A percentile compares a stretch with the other conserved stretches of the same genome.
Conservation (phyloP, 2,797 vertebrate species). For the Pteropus rufus region DNA sequence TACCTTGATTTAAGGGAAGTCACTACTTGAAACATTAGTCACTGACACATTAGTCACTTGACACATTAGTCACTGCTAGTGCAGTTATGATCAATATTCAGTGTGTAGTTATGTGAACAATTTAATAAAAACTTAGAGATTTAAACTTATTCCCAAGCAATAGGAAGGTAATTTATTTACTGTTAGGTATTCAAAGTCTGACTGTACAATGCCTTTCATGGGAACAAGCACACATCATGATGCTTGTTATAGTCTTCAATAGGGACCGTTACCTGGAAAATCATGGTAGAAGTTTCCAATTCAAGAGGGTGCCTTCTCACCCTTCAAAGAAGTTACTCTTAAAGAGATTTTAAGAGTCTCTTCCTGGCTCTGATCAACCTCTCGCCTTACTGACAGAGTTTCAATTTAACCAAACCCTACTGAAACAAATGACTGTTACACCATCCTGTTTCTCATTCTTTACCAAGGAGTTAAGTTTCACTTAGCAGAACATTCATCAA, state of each 20-base stretch:
- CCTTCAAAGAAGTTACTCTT: conserved; percentile 41
- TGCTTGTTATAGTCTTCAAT: not conserved
- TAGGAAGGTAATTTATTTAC: conserved; percentile 50
- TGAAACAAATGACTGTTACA: conserved; percentile 66
- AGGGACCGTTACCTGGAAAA: conserved; percentile 34
- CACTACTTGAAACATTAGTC: conserved; percentile 22
- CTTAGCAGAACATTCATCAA: conserved; percentile 81
- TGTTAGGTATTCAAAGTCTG: conserved; percentile 21
- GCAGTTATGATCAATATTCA: conserved; percentile 32
- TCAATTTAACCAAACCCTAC: conserved; percentile 64
- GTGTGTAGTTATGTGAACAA: conserved; percentile 36
- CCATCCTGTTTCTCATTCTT: conserved; percentile 77
- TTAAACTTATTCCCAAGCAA: conserved; percentile 43
- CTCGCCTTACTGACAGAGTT: conserved; percentile 56
- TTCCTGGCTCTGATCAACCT: conserved; percentile 73
- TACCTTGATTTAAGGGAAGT: conserved; percentile 50
- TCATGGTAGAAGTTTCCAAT: conserved; percentile 13
- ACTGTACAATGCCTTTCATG: not conserved
- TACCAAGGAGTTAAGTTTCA: conserved; percentile 80
- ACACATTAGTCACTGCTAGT: conserved; percentile 21
- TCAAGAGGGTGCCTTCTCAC: conserved; percentile 27
- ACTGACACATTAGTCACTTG: conserved; percentile 43
- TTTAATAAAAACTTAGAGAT: conserved; percentile 43
- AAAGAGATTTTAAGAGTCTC: conserved; percentile 51
- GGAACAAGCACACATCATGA: not conserved